A percentile compares a stretch with the other conserved stretches of the same genome.
Conservation (phyloP, 2,113 vertebrate species). For the Tor tambroides region DNA sequence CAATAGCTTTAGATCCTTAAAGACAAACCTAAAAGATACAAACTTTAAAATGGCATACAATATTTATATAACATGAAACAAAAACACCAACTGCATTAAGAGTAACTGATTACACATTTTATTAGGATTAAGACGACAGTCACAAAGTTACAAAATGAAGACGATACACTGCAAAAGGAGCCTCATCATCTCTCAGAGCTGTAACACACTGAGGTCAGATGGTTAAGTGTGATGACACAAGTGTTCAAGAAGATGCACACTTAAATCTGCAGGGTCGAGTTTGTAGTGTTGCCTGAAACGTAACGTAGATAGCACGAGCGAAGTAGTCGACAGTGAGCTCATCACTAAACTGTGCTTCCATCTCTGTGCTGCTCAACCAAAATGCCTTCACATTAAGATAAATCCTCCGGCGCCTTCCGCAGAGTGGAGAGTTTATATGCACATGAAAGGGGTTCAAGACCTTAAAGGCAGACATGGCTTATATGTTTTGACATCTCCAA, state of each 20-base stretch:
- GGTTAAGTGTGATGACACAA: not conserved
- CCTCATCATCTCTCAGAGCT: conserved; percentile 60
- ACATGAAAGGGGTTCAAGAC: conserved; percentile 18
- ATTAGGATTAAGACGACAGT: conserved; percentile 81
- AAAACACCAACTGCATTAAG: not conserved
- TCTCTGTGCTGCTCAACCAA: not conserved
- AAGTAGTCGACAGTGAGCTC: not conserved
- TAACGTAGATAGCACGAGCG: not conserved
- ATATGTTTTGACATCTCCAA: conserved; percentile 20
- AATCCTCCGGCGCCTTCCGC: not conserved
- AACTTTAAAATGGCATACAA: not conserved
- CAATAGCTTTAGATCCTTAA: not conserved
- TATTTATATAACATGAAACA: not conserved
- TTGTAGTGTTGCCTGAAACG: conserved; percentile 40
- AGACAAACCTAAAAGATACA: not conserved
- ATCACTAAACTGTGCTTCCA: not conserved
- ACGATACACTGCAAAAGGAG: conserved; percentile 77
- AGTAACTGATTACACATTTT: conserved; percentile 61
- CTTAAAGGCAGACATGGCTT: conserved; percentile 10
- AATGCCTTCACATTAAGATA: conserved; percentile 3
- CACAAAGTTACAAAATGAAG: conserved; percentile 86
- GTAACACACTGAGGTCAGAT: conserved; percentile 30
- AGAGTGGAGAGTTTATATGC: not conserved
- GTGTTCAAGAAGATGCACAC: not conserved
- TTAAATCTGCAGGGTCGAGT: not conserved